Evolutionary conservation across 2,888 invertebrate genomes (phyloP).

Genomic region (Lutraria lutraria): DNA sequence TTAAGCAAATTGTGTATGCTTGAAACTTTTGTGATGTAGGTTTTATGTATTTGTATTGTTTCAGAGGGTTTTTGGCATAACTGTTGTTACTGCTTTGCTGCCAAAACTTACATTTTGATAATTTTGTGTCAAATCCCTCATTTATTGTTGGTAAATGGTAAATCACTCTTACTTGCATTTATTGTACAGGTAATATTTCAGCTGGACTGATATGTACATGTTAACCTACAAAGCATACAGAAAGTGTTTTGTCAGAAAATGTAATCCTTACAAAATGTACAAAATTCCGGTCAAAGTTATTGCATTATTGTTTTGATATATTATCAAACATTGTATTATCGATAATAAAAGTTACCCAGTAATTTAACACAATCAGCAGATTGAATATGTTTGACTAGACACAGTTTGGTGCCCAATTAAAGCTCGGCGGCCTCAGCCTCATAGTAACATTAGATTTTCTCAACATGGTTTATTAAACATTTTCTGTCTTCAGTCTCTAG

Average conservation of each 20-base stretch:
- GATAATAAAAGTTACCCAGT: too few species aligned
- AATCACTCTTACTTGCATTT: neutral
- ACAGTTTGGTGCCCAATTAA: too few species aligned
- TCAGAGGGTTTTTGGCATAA: neutral
- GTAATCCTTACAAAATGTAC: too few species aligned
- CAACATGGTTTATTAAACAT: too few species aligned
- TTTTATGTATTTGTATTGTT: neutral
- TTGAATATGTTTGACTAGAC: too few species aligned
- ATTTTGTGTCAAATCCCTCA: neutral
- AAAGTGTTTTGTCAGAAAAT: neutral
- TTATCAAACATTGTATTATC: too few species aligned
- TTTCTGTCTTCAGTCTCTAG: too few species aligned
- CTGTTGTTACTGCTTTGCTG: neutral
- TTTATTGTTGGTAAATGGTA: neutral
- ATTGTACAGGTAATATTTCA: neutral
- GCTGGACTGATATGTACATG: conserved; percentile 13
- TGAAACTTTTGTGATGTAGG: neutral
- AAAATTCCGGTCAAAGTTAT: too few species aligned
- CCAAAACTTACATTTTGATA: neutral
- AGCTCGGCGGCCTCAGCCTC: too few species aligned
- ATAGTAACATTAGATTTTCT: too few species aligned
- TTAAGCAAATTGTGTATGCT: neutral
- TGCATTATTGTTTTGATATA: too few species aligned
- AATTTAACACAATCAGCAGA: too few species aligned
- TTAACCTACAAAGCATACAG: neutral